phyloP scores from a whole-genome alignment of 2,888 invertebrate species.

The Phortica magna region DNA sequence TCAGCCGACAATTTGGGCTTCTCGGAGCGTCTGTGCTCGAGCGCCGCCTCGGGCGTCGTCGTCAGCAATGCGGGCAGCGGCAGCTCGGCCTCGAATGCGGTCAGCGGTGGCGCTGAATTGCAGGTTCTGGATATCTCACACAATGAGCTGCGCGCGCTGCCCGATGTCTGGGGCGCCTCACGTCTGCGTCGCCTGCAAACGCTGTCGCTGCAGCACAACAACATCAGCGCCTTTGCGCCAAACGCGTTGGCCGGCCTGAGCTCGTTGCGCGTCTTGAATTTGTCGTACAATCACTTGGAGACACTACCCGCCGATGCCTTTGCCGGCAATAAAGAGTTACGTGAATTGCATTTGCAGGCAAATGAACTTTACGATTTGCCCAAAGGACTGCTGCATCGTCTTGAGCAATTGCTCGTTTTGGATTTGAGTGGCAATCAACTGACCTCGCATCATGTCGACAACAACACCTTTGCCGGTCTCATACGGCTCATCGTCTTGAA shows the following conservation, averaged over 20 bases:
- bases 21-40: slow-evolving; percentile 76
- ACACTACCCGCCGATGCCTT: slow-evolving; percentile 90
- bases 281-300: slow-evolving; percentile 91
- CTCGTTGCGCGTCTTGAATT: slow-evolving; percentile 88
- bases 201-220: slow-evolving; percentile 89
- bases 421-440: slow-evolving; percentile 92
- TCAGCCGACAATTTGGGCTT: slow-evolving; percentile 88
- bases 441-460: slow-evolving; percentile 90
- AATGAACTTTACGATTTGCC: slow-evolving; percentile 91
- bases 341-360: slow-evolving; percentile 90
- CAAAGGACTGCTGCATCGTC: slow-evolving; percentile 88
- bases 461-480: slow-evolving; percentile 90
- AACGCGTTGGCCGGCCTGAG: slow-evolving; percentile 89
- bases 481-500: slow-evolving; percentile 91
- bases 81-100: slow-evolving; percentile 79
- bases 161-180: slow-evolving; percentile 87
- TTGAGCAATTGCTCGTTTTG: slow-evolving; percentile 90
- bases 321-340: slow-evolving; percentile 87
- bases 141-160: slow-evolving; percentile 86
- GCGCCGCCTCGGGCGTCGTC: slow-evolving; percentile 49
- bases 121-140: slow-evolving; percentile 88
- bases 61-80: slow-evolving; percentile 80
- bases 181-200: slow-evolving; percentile 88
- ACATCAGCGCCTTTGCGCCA: slow-evolving; percentile 87
- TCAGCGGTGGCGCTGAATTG: slow-evolving; percentile 81